Conservation (phyloP, 2,797 vertebrate genomes). For the Betta splendens region DNA sequence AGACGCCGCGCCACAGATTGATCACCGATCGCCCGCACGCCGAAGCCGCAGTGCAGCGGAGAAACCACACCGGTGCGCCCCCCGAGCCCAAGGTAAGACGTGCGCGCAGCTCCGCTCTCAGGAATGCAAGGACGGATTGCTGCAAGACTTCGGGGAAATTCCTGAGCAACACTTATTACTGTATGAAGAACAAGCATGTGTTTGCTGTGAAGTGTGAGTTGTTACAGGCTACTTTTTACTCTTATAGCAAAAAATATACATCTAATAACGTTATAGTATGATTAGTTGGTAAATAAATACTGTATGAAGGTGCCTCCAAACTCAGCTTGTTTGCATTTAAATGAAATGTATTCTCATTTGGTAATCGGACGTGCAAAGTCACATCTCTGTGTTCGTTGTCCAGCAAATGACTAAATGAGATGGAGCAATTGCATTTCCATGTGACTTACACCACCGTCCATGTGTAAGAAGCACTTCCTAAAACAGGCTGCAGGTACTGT, state of each 20-base stretch:
- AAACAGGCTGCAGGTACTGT: slow-evolving; percentile 25
- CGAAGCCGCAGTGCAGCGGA: slow-evolving; percentile 36
- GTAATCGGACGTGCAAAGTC: no score
- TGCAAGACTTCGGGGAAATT: slow-evolving; percentile 77
- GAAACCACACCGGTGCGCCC: slow-evolving; percentile 30
- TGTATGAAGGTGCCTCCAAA: neutral
- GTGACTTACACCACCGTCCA: neutral
- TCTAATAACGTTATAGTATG: no score
- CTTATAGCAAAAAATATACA: neutral
- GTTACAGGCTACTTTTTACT: neutral
- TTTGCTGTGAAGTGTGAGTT: slow-evolving; percentile 32
- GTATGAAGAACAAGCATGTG: slow-evolving; percentile 57
- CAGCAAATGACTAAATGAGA: slow-evolving; percentile 3
- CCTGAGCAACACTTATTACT: slow-evolving; percentile 65
- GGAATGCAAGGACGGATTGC: slow-evolving; percentile 77
- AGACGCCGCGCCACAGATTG: slow-evolving; percentile 47
- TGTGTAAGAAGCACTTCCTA: slow-evolving; percentile 15
- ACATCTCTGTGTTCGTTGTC: slow-evolving; percentile 6
- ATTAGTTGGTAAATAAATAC: no score
- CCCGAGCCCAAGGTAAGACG: slow-evolving; percentile 76
- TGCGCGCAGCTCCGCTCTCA: slow-evolving; percentile 52
- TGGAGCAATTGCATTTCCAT: neutral
- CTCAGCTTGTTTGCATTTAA: neutral
- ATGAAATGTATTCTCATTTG: no score
- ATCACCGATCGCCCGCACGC: slow-evolving; percentile 44